phyloP scores from a whole-genome alignment of 2,888 invertebrate species.

The Erannis defoliaria region DNA sequence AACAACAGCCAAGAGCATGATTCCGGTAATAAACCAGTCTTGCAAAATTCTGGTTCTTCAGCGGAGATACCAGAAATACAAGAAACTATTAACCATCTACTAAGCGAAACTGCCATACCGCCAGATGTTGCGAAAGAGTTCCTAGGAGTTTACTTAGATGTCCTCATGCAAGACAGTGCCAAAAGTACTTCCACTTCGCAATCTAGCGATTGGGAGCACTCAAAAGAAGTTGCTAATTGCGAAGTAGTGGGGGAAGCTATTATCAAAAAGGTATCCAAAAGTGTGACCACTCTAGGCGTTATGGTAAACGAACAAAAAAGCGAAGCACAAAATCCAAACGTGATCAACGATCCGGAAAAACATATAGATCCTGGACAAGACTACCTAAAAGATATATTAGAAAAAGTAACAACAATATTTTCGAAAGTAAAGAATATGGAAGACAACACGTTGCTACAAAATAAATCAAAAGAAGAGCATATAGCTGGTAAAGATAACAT shows the following conservation, averaged over 20 bases:
- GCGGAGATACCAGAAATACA: conserved; percentile 66
- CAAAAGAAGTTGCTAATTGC: conserved; percentile 48
- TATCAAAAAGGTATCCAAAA: conserved; percentile 62
- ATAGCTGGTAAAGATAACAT: conserved; percentile 39
- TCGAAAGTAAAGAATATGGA: conserved; percentile 53
- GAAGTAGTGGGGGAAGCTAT: conserved; percentile 67
- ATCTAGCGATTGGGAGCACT: conserved; percentile 53
- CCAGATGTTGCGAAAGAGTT: conserved; percentile 69
- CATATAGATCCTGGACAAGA: conserved; percentile 59
- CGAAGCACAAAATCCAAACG: conserved; percentile 18
- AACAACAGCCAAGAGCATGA: conserved; percentile 38
- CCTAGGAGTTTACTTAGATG: conserved; percentile 67
- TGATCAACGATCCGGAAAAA: conserved; percentile 34
- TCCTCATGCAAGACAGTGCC: conserved; percentile 58
- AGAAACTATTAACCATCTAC: conserved; percentile 68
- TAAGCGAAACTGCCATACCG: conserved; percentile 66
- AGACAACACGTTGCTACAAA: conserved; percentile 27
- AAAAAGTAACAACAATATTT: conserved; percentile 70
- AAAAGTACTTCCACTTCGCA: conserved; percentile 51
- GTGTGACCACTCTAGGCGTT: conserved; percentile 55
- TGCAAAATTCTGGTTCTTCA: conserved; percentile 62
- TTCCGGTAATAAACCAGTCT: conserved; percentile 35
- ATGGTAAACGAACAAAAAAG: conserved; percentile 20
- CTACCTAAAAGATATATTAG: conserved; percentile 67
- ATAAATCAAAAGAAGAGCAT: conserved; percentile 34